Conservation (phyloP, 2,888 invertebrate species). For the Dynastes grantii region DNA sequence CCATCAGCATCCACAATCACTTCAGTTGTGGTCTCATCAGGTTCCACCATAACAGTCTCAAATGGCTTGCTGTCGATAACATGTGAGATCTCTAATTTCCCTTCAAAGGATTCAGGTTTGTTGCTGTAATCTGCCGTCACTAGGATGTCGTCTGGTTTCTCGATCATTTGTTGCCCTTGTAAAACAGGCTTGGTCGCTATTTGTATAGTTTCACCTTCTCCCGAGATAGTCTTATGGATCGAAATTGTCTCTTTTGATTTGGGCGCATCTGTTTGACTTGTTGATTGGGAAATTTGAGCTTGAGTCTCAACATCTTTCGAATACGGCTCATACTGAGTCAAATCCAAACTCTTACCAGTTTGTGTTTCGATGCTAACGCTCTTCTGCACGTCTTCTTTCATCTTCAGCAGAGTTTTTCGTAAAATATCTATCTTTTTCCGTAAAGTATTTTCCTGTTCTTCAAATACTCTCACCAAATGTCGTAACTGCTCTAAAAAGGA, state of each 20-base stretch:
- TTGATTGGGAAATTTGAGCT: conserved; percentile 64
- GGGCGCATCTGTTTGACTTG: conserved; percentile 65
- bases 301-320: conserved; percentile 76
- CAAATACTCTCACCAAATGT: conserved; percentile 74
- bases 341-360: conserved; percentile 77
- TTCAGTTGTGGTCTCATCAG: conserved; percentile 87
- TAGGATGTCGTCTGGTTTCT: conserved; percentile 73
- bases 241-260: conserved; percentile 78
- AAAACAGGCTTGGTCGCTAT: conserved; percentile 78
- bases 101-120: conserved; percentile 73
- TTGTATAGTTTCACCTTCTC: conserved; percentile 81
- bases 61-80: conserved; percentile 81
- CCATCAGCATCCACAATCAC: conserved; percentile 87
- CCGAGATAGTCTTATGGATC: conserved; percentile 77
- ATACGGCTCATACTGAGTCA: conserved; percentile 63
- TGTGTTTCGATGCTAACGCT: conserved; percentile 77
- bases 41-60: conserved; percentile 86
- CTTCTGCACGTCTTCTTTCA: conserved; percentile 61
- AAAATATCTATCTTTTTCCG: conserved; percentile 75
- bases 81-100: conserved; percentile 82
- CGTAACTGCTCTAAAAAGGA: conserved; percentile 74
- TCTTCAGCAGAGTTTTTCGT: conserved; percentile 70
- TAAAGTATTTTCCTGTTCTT: conserved; percentile 77
- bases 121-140: conserved; percentile 83
- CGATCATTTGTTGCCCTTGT: conserved; percentile 71